Evolutionary conservation across 2,888 invertebrate genomes (phyloP).

Genomic region (Luffia ferchaultella): DNA sequence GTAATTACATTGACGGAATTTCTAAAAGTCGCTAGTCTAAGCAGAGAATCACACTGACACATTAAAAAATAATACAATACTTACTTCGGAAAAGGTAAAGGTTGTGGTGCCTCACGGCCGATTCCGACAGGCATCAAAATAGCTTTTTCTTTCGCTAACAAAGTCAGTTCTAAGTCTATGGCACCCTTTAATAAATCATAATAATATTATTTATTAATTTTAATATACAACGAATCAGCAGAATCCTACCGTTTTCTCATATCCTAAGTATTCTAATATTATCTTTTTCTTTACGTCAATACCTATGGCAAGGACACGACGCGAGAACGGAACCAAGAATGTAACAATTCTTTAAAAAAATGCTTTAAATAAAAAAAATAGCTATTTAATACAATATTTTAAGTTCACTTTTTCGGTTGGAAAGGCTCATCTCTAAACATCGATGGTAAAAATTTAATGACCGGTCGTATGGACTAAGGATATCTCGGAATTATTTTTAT

Average conservation of each 20-base stretch:
- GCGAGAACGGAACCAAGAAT: too few relatives aligned
- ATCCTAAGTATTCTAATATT: too few relatives aligned
- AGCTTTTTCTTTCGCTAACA: conserved; percentile 69
- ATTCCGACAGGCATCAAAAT: conserved; percentile 68
- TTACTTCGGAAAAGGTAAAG: conserved; percentile 71
- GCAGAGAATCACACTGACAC: too few relatives aligned
- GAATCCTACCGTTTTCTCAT: too few relatives aligned
- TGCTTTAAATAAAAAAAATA: too few relatives aligned
- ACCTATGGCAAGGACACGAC: too few relatives aligned
- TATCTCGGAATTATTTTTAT: too few relatives aligned
- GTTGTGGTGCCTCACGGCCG: conserved; percentile 70
- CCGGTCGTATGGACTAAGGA: too few relatives aligned
- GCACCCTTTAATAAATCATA: conserved; percentile 62
- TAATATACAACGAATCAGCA: neutral
- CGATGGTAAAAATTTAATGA: neutral
- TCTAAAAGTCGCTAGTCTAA: neutral
- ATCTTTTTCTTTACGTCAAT: too few relatives aligned
- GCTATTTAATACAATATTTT: too few relatives aligned
- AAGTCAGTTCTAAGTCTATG: conserved; percentile 72
- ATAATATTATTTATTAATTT: conserved; percentile 16
- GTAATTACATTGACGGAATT: neutral
- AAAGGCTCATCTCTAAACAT: neutral
- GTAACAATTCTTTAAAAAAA: too few relatives aligned
- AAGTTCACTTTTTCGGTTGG: too few relatives aligned
- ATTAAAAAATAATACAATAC: conserved; percentile 17